These are phyloP conservation scores for Perithous albicinctus DNA, from an alignment of 2,888 invertebrate genomes.

Conservation along the genomic window DNA sequence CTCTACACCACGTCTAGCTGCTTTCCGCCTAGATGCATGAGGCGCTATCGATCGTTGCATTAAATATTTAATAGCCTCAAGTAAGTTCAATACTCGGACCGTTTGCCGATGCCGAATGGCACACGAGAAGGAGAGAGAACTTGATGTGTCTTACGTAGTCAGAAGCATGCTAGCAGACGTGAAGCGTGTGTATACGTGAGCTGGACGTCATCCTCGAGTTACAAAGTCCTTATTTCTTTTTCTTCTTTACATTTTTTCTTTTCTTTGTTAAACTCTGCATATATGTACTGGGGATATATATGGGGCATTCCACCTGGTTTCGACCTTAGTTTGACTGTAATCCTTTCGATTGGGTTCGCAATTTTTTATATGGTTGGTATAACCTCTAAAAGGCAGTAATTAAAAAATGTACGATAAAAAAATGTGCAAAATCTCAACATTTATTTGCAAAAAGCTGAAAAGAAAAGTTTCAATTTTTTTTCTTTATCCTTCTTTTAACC, in stretches of 20 bases:
- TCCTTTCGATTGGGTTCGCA: no score
- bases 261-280: not conserved
- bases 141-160: slow-evolving; percentile 46
- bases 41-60: slow-evolving; percentile 77
- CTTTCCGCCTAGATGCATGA: slow-evolving; percentile 55
- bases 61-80: slow-evolving; percentile 80
- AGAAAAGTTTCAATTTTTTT: no score
- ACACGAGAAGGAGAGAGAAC: not conserved
- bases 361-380: no score
- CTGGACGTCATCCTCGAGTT: slow-evolving; percentile 56
- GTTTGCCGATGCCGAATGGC: slow-evolving; percentile 49
- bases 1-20: slow-evolving; percentile 32
- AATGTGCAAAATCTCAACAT: no score
- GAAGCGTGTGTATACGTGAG: slow-evolving; percentile 52
- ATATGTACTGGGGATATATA: not conserved
- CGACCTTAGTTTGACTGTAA: no score
- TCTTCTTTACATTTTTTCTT: no score
- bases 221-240: slow-evolving; percentile 34
- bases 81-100: slow-evolving; percentile 81
- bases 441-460: no score
- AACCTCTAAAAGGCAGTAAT: no score
- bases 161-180: slow-evolving; percentile 6
- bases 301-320: not conserved
- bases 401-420: no score
- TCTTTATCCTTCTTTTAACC: no score